Conservation (phyloP, 37 sponge, comb jelly and placozoan genomes). For the Hexactinellida sp. region DNA sequence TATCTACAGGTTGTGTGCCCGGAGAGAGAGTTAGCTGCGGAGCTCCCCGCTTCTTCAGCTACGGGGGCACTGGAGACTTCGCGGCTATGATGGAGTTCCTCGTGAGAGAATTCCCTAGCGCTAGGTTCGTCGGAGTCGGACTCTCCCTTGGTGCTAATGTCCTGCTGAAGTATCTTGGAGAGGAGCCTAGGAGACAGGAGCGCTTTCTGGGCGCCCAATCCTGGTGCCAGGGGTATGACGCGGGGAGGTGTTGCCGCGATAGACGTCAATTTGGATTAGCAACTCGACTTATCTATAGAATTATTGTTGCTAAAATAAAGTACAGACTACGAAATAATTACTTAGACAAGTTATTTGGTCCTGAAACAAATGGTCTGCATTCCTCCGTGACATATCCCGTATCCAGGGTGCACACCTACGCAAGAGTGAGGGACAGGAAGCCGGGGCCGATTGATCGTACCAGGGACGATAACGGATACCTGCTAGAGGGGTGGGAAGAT, state of each 20-base stretch:
- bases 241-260: slow-evolving; percentile 20
- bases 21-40: not conserved
- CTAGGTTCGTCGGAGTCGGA: slow-evolving; percentile 48
- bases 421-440: not conserved
- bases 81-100: slow-evolving; percentile 41
- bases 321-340: not conserved
- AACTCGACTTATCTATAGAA: not conserved
- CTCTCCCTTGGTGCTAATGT: slow-evolving; percentile 75
- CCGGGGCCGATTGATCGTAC: not conserved
- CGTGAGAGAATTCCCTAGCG: slow-evolving; percentile 22
- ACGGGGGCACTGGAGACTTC: slow-evolving; percentile 76
- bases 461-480: not conserved
- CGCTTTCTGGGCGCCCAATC: slow-evolving; percentile 66
- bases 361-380: not conserved
- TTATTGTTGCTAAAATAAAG: not conserved
- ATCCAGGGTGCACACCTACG: not conserved
- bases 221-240: slow-evolving; percentile 77
- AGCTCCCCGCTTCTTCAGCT: not conserved
- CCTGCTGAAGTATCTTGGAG: slow-evolving; percentile 67
- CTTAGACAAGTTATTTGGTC: not conserved
- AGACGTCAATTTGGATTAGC: not conserved
- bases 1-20: not conserved
- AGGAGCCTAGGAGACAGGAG: slow-evolving; percentile 40
- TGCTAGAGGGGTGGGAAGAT: not conserved
- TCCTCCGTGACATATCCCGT: not conserved